phyloP scores from a whole-genome alignment of 2,888 invertebrate genomes.

The Drosophila neonasuta region DNA sequence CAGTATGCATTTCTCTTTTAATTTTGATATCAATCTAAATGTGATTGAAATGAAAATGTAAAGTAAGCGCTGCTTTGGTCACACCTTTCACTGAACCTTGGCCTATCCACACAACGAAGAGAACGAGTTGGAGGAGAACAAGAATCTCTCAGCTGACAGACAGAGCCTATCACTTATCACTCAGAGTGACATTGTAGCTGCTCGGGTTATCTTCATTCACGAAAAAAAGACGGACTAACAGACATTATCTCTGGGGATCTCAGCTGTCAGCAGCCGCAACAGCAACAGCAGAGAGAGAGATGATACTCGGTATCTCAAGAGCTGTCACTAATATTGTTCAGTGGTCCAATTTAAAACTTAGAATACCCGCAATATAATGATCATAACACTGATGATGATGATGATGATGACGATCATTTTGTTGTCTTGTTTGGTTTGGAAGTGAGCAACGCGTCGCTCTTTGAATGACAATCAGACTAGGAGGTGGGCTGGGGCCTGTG shows the following conservation, averaged over 20 bases:
- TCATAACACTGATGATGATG: constrained; percentile 29
- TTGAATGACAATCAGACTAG: constrained; percentile 33
- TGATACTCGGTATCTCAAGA: constrained; percentile 42
- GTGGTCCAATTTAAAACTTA: constrained; percentile 68
- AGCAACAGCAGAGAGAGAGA: constrained; percentile 6
- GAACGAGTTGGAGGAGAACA: neutral
- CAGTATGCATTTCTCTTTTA: no score
- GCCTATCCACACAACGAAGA: constrained; percentile 43
- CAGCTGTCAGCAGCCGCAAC: constrained; percentile 27
- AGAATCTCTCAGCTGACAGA: constrained; percentile 22
- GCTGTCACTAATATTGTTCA: constrained; percentile 57
- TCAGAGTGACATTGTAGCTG: constrained; percentile 61
- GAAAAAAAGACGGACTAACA: constrained; percentile 28
- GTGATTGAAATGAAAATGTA: neutral
- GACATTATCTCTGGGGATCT: constrained; percentile 63
- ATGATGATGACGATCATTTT: constrained; percentile 1
- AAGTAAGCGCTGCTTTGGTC: constrained; percentile 12
- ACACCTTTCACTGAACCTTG: constrained; percentile 52
- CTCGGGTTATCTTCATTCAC: constrained; percentile 62
- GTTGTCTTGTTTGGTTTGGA: constrained; percentile 3
- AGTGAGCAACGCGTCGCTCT: constrained; percentile 29
- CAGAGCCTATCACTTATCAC: constrained; percentile 31
- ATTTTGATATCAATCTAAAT: neutral
- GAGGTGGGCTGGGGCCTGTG: neutral
- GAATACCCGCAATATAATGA: constrained; percentile 41